Evolutionary conservation across 2,888 invertebrate genomes (phyloP).

Genomic region (Polymixis lichenea): DNA sequence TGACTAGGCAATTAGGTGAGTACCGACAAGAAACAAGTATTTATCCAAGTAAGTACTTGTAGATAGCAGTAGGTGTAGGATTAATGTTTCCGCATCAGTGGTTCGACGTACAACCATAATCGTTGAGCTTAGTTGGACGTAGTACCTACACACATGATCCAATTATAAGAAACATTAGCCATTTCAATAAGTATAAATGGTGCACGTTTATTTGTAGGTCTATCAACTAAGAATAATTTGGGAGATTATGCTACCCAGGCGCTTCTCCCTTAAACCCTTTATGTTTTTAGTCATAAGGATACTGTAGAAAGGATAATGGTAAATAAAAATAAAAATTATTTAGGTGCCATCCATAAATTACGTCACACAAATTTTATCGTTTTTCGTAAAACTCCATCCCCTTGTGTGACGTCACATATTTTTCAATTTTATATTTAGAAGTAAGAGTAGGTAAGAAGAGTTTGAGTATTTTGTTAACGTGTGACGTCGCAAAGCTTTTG

Average conservation of each 20-base stretch:
- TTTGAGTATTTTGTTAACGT: no score
- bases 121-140: not conserved
- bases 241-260: no score
- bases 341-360: no score
- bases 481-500: no score
- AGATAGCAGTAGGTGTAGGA: conserved; percentile 5
- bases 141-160: conserved; percentile 7
- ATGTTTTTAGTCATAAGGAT: not conserved
- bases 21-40: not conserved
- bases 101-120: conserved; percentile 26
- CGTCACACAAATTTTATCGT: no score
- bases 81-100: conserved; percentile 29
- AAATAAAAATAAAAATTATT: not conserved
- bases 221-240: not conserved
- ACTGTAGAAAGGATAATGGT: not conserved
- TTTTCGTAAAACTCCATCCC: no score
- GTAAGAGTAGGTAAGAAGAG: no score
- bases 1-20: conserved; percentile 18
- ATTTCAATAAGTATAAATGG: not conserved
- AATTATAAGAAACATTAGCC: not conserved
- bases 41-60: not conserved
- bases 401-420: no score
- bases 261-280: not conserved
- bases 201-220: not conserved
- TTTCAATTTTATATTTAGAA: no score